A percentile compares a stretch with the other conserved stretches of the same genome.
Conservation (phyloP, 2,113 vertebrate species). For the Prinia subflava region DNA sequence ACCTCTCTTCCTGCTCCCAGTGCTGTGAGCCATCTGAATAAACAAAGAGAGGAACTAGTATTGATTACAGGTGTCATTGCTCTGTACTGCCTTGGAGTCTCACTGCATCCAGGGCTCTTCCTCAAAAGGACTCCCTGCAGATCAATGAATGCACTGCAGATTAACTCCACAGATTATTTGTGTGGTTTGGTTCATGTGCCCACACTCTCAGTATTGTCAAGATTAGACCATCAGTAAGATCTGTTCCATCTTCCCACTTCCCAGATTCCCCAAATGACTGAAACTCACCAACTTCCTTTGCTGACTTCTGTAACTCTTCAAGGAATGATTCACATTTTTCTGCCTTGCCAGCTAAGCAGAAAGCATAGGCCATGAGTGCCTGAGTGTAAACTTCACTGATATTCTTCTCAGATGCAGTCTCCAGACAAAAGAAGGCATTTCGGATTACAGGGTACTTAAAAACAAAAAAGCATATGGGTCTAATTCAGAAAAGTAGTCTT, state of each 20-base stretch:
- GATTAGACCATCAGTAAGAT: background rate
- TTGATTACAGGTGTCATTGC: background rate
- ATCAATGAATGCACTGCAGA: background rate
- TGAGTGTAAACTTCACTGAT: constrained; percentile 72
- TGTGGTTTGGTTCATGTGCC: background rate
- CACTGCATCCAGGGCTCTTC: background rate
- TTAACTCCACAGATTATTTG: background rate
- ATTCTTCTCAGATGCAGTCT: background rate
- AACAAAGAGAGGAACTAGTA: background rate
- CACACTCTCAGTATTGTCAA: background rate
- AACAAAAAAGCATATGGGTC: background rate
- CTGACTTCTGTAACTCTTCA: constrained; percentile 35
- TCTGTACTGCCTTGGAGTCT: background rate
- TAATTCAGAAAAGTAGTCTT: background rate
- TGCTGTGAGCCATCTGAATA: constrained; percentile 35
- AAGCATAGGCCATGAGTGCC: constrained; percentile 83
- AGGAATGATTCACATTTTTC: constrained; percentile 54
- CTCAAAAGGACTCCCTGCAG: background rate
- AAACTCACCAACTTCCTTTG: constrained; percentile 58
- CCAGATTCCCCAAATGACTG: background rate
- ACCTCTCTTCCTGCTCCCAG: constrained; percentile 41
- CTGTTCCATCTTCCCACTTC: background rate
- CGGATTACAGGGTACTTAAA: constrained; percentile 71
- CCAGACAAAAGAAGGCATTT: constrained; percentile 76
- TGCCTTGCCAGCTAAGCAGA: constrained; percentile 75